Evolutionary conservation across 2,113 vertebrate genomes (phyloP), one percentile per base, ranked within the genome.

Genomic region (Aphyosemion australe): DNA sequence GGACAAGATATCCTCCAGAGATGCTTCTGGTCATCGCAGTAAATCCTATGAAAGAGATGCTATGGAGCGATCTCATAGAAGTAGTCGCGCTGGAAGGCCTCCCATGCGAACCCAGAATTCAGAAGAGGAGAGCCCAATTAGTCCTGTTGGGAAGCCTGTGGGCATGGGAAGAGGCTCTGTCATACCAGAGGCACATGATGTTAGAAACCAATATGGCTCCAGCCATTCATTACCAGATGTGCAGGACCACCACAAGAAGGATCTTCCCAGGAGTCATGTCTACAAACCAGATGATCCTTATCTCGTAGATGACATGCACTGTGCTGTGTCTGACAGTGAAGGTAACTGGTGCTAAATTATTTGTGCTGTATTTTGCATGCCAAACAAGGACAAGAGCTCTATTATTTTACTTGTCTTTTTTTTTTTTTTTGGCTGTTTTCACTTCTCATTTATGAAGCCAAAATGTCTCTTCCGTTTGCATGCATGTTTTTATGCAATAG

Each of bases 251-350:
- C 96, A 98, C 68, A 94, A 94, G 84, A 98, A 96, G 90, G 96
- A 98, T 10, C 92, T 96, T 76, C 95, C 96, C 34, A 96, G 95
- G 89, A 95, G 95, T 91, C 96, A 98, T 84, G 87, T 94, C 11
- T 96, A 97, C 91, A 97, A 98, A 90, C 96, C 95, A 41, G 97
- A 99, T 70, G 97, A 99, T 81, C 94, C 94, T 82, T 99, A 99
- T 91, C 91, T 96, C 75, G 93, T 97, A 88, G 97, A 99, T 61
- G 97, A 99, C 91, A 92, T 96, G 90, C 96, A 99, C 84, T 98
- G 96, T 91, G 97, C 98, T 86, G 97, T 99, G 86, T 99, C 97
- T 31, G 97, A 99, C 94, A 99, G 97, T 10, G 97, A 99, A 99
- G 97, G 97, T 99, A 98, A 98, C 89, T 94, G 90, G 74, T 97